Base-by-base conservation (phyloP, 2,113 vertebrate genomes). In the Lamprotornis superbus region DNA sequence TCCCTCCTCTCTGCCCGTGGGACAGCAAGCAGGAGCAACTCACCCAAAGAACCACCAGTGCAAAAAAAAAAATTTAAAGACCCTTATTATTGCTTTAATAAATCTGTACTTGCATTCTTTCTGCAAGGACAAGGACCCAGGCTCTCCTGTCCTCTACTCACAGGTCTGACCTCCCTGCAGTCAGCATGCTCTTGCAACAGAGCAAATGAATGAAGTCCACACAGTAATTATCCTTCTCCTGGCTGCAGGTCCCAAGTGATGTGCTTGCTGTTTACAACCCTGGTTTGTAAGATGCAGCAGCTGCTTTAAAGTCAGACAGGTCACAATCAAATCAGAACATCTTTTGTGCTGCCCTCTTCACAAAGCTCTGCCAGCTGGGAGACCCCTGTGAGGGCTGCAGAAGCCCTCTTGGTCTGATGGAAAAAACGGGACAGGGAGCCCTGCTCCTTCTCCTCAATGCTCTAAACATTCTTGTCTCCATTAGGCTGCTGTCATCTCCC, bases 81-180 rank as follows among this genome's bases (percentile, higher is more conserved):
- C 91, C 95, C 94, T 96, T 96, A 76, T 97, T 97, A 97, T 97
- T 97, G 97, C 97, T 97, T 97, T 97, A 97, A 96, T 97, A 91
- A 94, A 92, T 71, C 50, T 78, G 47, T 84, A 96, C 71, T 74
- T 85, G 87, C 75, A 87, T 81, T 76, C 79, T 93, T 91, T 90
- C 77, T 91, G 79, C 90, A 83, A 84, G 50, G 73, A 89, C 80
- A 55, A 84, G 84, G 70, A 94, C 55, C 40, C 3, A 12, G n/a
- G 84, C 56, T 79, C 55, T 89, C 61, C 52, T 82, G 55, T 64
- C 73, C 73, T 87, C 60, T 80, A 37, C 78, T 64, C 18, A 44
- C 57, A 90, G 73, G 49, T 64, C 83, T 94, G 82, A 92, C n/a
- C n/a, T 90, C 80, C 71, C 93, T 95, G 86, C 80, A 94, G 93